Percentiles rank a stretch among this genome's conserved stretches.
These are phyloP conservation scores for Drosophila parvula DNA, from an alignment of 1,140 invertebrate species.

Conservation along the genomic window DNA sequence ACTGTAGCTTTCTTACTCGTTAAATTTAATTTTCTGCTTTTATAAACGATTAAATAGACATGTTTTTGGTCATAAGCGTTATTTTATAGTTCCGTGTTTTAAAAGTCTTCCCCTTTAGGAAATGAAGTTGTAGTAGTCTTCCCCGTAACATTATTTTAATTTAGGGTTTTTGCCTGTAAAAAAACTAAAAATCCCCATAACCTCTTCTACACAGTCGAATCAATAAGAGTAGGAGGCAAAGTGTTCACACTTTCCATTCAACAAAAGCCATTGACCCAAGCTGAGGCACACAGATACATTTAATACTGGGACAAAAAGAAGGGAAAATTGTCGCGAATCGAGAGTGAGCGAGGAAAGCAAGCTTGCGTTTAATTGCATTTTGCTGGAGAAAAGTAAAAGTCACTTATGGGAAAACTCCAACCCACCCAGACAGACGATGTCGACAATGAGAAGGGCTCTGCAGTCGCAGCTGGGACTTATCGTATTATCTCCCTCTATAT, in stretches of 20 bases:
- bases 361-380: constrained; percentile 72
- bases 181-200: constrained; percentile 30
- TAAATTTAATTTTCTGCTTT: constrained; percentile 13
- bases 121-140: constrained; percentile 1
- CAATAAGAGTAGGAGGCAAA: constrained; percentile 29
- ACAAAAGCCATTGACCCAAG: constrained; percentile 36
- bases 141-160: constrained; percentile 39
- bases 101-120: constrained; percentile 1
- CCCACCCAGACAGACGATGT: constrained; percentile 37
- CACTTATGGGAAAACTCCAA: constrained; percentile 45
- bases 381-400: constrained; percentile 66
- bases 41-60: background rate
- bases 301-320: constrained; percentile 49
- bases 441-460: constrained; percentile 15
- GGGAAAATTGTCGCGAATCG: constrained; percentile 52
- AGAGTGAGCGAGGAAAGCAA: constrained; percentile 23
- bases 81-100: constrained; percentile 8
- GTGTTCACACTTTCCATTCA: constrained; percentile 39
- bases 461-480: constrained; percentile 21
- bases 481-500: constrained; percentile 15
- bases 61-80: constrained; percentile 28
- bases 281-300: constrained; percentile 38
- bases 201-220: constrained; percentile 14
- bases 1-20: background rate
- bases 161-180: constrained; percentile 12